Conservation (phyloP, 2,797 vertebrate genomes). For the Erethizon dorsatum region DNA sequence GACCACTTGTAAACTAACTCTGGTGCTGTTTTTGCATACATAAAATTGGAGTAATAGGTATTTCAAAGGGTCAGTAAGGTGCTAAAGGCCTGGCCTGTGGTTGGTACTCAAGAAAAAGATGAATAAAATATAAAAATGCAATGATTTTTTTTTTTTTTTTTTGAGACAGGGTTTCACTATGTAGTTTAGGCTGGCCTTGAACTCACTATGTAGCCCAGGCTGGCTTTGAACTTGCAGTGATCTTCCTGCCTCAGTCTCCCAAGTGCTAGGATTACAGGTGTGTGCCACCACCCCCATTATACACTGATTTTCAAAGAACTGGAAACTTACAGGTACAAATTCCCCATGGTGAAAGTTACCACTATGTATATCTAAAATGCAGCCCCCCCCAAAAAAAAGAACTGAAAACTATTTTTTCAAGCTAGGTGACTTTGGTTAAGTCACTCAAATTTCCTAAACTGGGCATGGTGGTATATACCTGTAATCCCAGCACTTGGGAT, state of each 20-base stretch:
- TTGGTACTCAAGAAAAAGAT: background rate
- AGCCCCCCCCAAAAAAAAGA: background rate
- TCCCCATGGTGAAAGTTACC: too few relatives aligned
- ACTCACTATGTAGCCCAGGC: background rate
- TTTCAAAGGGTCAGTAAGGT: background rate
- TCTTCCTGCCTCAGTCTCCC: background rate
- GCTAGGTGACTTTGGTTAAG: background rate
- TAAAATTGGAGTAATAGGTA: background rate
- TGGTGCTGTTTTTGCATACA: background rate
- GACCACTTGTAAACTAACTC: background rate
- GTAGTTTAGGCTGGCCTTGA: background rate
- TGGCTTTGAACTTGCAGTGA: background rate
- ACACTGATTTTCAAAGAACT: background rate
- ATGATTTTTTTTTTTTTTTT: background rate
- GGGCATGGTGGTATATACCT: background rate
- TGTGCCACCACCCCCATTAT: background rate
- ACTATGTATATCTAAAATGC: too few relatives aligned
- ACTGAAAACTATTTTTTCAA: background rate
- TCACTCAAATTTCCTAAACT: background rate
- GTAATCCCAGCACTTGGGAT: background rate
- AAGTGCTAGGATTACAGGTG: background rate
- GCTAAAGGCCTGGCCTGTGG: background rate
- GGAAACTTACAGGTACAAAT: background rate
- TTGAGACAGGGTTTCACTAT: background rate
- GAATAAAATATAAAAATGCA: constrained; percentile 22